Evolutionary conservation across 2,113 vertebrate species (phyloP).

Genomic region (Amia ocellicauda): DNA sequence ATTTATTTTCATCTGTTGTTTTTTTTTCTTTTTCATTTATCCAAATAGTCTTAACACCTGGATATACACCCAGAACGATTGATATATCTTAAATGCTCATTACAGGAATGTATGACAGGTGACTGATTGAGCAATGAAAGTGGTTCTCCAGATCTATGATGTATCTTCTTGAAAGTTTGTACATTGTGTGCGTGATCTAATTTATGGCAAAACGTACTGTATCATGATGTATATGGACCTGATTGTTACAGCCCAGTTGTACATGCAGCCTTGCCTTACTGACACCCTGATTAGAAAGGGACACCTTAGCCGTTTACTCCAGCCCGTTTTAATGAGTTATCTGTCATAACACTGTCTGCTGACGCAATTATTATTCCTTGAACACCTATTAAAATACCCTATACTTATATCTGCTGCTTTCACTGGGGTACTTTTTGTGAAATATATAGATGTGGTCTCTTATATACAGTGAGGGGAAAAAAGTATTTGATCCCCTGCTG

Average conservation of each 20-base stretch:
- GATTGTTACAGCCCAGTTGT: constrained; percentile 67
- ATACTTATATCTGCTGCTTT: constrained; percentile 38
- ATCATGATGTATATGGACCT: constrained; percentile 53
- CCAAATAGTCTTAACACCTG: constrained; percentile 49
- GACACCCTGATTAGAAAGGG: constrained; percentile 65
- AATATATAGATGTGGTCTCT: not conserved
- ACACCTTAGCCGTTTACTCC: constrained; percentile 47
- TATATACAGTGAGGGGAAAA: too few species aligned
- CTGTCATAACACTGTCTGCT: constrained; percentile 75
- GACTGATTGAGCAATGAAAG: constrained; percentile 40
- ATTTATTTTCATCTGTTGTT: constrained; percentile 53
- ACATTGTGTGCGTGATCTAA: constrained; percentile 58
- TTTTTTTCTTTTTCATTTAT: constrained; percentile 50
- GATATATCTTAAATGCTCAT: constrained; percentile 54
- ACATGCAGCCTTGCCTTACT: constrained; percentile 73
- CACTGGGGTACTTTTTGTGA: not conserved
- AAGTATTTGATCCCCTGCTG: too few species aligned
- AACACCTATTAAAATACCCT: constrained; percentile 74
- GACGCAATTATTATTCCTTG: constrained; percentile 64
- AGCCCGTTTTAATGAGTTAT: constrained; percentile 44
- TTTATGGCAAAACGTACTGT: constrained; percentile 59
- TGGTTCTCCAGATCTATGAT: constrained; percentile 43
- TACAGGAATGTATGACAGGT: constrained; percentile 64
- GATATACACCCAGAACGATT: constrained; percentile 61
- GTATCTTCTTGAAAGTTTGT: constrained; percentile 52